Evolutionary conservation across 2,888 invertebrate genomes (phyloP).

Genomic region (Caenorhabditis angaria): DNA sequence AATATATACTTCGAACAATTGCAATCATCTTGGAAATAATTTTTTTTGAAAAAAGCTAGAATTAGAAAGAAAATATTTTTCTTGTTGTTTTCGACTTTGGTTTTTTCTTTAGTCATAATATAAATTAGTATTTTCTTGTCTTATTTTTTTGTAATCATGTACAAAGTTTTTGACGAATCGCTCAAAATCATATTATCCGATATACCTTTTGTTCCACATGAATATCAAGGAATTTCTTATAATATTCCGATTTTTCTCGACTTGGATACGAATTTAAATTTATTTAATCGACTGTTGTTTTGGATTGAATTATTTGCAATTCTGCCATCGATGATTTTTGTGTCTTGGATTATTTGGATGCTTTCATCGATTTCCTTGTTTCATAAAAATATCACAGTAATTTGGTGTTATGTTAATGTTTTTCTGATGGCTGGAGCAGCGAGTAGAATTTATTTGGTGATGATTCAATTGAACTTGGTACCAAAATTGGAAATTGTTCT

Average conservation of each 20-base stretch:
- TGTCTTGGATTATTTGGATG: not conserved
- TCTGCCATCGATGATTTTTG: not conserved
- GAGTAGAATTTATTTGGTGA: not conserved
- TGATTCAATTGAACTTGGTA: not conserved
- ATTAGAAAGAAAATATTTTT: too few relatives aligned
- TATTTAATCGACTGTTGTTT: not conserved
- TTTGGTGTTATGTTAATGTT: not conserved
- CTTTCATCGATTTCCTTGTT: not conserved
- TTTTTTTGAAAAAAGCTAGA: too few relatives aligned
- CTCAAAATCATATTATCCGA: slow-evolving; percentile 6
- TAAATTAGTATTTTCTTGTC: too few relatives aligned
- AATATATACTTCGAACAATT: too few relatives aligned
- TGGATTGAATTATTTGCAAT: not conserved
- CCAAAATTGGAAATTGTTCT: not conserved
- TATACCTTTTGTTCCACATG: not conserved
- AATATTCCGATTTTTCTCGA: not conserved
- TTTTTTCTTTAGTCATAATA: too few relatives aligned
- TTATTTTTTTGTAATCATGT: too few relatives aligned
- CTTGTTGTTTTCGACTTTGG: too few relatives aligned
- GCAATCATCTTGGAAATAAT: too few relatives aligned
- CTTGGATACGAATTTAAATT: not conserved
- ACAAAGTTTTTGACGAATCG: not conserved
- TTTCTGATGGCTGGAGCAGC: not conserved
- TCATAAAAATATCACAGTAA: not conserved
- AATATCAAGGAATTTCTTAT: not conserved